Percentiles rank a stretch among this genome's conserved stretches.
Evolutionary conservation across 2,113 vertebrate species (phyloP).

Genomic region (Triplophysa siluroides): DNA sequence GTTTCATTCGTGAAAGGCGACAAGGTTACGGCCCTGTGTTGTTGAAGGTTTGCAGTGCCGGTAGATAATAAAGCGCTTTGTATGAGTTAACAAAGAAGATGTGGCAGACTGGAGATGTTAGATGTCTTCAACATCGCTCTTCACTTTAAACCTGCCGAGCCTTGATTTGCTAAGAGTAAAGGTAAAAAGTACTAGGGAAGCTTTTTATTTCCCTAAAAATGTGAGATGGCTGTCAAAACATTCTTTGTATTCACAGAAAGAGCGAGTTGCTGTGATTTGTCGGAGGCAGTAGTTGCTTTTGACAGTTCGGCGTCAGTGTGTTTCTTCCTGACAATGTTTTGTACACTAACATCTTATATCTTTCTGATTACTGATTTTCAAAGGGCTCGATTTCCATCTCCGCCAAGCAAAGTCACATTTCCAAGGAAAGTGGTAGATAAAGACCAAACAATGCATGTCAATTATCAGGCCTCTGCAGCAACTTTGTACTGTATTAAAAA

Average conservation of each 20-base stretch:
- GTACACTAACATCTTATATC: conserved; percentile 12
- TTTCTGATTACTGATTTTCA: conserved; percentile 19
- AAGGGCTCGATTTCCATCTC: background rate
- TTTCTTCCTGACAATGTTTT: conserved; percentile 18
- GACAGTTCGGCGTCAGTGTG: background rate
- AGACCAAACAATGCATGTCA: background rate
- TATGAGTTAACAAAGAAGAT: background rate
- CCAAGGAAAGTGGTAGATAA: background rate
- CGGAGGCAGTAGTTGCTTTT: conserved; percentile 14
- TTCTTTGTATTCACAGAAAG: conserved; percentile 9
- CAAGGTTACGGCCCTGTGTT: conserved; percentile 66
- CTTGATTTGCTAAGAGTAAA: conserved; percentile 61
- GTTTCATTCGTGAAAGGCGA: conserved; percentile 47
- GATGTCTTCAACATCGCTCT: conserved; percentile 57
- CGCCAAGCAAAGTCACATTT: background rate
- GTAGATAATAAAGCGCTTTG: conserved; percentile 67
- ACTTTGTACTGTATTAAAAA: too few species aligned
- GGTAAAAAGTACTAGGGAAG: conserved; percentile 44
- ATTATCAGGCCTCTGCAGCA: too few species aligned
- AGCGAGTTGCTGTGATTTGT: conserved; percentile 14
- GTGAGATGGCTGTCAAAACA: conserved; percentile 60
- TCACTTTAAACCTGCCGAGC: conserved; percentile 59
- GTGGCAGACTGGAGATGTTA: conserved; percentile 9
- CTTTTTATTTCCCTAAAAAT: conserved; percentile 60
- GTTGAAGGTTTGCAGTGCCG: conserved; percentile 65